Conservation (phyloP, 2,888 invertebrate species). For the Liopterus haemorrhoidalis region DNA sequence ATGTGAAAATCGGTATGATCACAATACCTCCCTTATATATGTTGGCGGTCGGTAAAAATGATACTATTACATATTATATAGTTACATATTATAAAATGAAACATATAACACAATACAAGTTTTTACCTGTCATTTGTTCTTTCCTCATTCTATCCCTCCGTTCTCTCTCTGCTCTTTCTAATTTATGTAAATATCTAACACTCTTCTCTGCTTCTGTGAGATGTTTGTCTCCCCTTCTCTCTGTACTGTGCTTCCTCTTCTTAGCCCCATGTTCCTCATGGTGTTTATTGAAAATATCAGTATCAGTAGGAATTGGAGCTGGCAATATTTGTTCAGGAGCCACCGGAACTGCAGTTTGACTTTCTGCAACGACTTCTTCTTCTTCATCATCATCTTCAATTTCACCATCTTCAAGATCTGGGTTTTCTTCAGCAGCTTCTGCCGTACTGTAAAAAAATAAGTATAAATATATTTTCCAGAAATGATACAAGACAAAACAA, state of each 20-base stretch:
- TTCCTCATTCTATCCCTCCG: slow-evolving; percentile 14
- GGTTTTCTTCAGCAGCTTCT: slow-evolving; percentile 24
- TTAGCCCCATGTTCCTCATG: neutral
- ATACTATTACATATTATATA: too few species aligned
- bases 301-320: slow-evolving; percentile 28
- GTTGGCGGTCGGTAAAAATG: too few species aligned
- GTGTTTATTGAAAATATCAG: slow-evolving; percentile 14
- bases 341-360: slow-evolving; percentile 42
- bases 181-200: slow-evolving; percentile 42
- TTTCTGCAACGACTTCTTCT: slow-evolving; percentile 49
- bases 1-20: too few species aligned
- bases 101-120: too few species aligned
- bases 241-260: slow-evolving; percentile 35
- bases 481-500: too few species aligned
- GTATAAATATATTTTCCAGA: too few species aligned
- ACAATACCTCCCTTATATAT: too few species aligned
- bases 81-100: too few species aligned
- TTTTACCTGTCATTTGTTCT: slow-evolving; percentile 29
- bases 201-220: slow-evolving; percentile 46
- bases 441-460: too few species aligned
- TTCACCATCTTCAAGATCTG: slow-evolving; percentile 80
- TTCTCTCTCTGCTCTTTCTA: slow-evolving; percentile 41
- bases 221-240: slow-evolving; percentile 38
- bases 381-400: slow-evolving; percentile 66
- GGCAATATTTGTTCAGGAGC: slow-evolving; percentile 30